These are phyloP conservation scores for Spicauda simplicius DNA, from an alignment of 2,888 invertebrate genomes.

Conservation along the genomic window DNA sequence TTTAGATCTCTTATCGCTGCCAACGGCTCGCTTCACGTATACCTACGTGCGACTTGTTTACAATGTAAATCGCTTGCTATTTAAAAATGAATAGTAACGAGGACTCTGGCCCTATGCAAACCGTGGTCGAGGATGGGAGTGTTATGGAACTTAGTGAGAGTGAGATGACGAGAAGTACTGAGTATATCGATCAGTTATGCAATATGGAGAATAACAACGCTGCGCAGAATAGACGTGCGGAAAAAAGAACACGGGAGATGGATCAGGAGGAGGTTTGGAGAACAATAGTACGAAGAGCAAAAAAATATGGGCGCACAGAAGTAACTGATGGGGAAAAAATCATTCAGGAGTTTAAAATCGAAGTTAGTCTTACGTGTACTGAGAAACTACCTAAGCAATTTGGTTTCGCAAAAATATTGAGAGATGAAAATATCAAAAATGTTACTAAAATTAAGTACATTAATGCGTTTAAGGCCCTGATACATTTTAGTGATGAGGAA, in stretches of 20 bases:
- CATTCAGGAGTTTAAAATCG: slow-evolving; percentile 4
- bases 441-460: slow-evolving; percentile 29
- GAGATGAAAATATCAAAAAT: slow-evolving; percentile 22
- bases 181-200: background rate
- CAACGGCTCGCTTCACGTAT: slow-evolving; percentile 1
- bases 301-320: slow-evolving; percentile 3
- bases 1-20: slow-evolving; percentile 7
- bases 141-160: background rate
- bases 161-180: slow-evolving; percentile 16
- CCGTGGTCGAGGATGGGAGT: background rate
- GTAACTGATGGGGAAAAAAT: background rate
- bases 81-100: slow-evolving; percentile 7
- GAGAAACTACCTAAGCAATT: slow-evolving; percentile 34
- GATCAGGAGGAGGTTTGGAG: slow-evolving; percentile 18
- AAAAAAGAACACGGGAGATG: slow-evolving; percentile 14
- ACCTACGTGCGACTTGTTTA: slow-evolving; percentile 9
- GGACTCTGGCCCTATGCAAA: background rate
- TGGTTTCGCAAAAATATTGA: slow-evolving; percentile 28
- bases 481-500: slow-evolving; percentile 22
- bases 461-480: slow-evolving; percentile 22
- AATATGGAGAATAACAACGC: background rate
- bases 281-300: slow-evolving; percentile 2
- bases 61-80: slow-evolving; percentile 6
- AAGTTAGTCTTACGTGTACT: slow-evolving; percentile 11
- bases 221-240: too few species aligned